Base-by-base conservation (phyloP, 1,140 invertebrate species). In the Pseudomyrmex concolor region DNA sequence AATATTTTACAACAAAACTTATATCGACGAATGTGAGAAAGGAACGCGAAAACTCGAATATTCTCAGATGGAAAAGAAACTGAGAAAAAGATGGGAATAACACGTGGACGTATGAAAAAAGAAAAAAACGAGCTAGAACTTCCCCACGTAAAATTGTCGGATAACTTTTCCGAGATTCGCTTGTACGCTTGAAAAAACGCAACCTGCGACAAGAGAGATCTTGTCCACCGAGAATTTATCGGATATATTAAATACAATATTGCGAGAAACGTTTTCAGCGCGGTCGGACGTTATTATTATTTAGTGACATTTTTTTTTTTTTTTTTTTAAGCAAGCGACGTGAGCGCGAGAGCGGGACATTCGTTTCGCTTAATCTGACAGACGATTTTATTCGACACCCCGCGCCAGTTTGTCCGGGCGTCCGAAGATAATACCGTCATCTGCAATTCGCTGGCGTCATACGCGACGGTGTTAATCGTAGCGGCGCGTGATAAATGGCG, bases 401-500 rank as follows among this genome's bases (percentile, higher is more conserved):
- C 25, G 66, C 34, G 76, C 67, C 54, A 80, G 76, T 80, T 80
- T 80, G 76, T 59, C 66, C 66, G 76, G 5, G 19, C 66, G 66
- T 80, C 54, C 83, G 55, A 86, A 84, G 72, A 84, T 70, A 77
- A 77, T 84, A 68, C 64, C 57, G 22, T 73, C 72, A 51, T 77
- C 57, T 64, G 66, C 73, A 81, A 84, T 84, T 83, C 73, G 63
- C 50, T 72, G 55, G 66, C 73, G 64, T 63, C 81, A 84, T 63
- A 76, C 60, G 72, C 72, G 72, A 60, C 55, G 48, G 54, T 77
- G 85, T 83, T 87, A 85, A 83, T 87, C 84, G 84, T 64, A 78
- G 70, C 77, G 70, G 50, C 84, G 50, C 45, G 70, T 86, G 84
- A 87, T 87, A 84, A 87, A 87, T 80, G 81, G 81, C 57, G 51